phyloP scores from a whole-genome alignment of 2,797 vertebrate species.

The Ptychadena robeensis region DNA sequence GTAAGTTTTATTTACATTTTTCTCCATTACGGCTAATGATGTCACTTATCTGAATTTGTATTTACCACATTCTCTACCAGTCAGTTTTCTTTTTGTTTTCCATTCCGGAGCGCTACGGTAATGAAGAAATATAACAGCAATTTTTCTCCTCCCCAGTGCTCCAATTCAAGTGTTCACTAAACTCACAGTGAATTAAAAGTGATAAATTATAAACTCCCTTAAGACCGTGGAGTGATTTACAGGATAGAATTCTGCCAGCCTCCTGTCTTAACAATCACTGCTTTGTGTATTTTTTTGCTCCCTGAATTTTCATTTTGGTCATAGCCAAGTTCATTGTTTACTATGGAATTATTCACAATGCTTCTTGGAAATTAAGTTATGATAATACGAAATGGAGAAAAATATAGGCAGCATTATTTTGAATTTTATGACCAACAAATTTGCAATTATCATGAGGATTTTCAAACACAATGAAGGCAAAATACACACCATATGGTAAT shows the following conservation, averaged over 20 bases:
- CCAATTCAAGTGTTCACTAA: slow-evolving; percentile 58
- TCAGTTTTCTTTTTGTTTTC: slow-evolving; percentile 52
- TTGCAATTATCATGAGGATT: slow-evolving; percentile 3
- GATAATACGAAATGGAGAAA: neutral
- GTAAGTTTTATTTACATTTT: slow-evolving; percentile 67
- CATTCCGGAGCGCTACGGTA: slow-evolving; percentile 52
- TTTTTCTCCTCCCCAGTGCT: slow-evolving; percentile 64
- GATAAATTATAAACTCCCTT: slow-evolving; percentile 62
- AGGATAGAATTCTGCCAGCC: slow-evolving; percentile 22
- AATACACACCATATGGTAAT: neutral
- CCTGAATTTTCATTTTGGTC: slow-evolving; percentile 16
- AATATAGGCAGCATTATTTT: neutral
- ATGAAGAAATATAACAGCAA: slow-evolving; percentile 66
- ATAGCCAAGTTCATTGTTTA: slow-evolving; percentile 36
- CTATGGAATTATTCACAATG: slow-evolving; percentile 24
- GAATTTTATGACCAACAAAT: neutral
- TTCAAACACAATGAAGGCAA: neutral
- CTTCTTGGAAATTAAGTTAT: slow-evolving; percentile 21
- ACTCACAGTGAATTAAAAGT: slow-evolving; percentile 64
- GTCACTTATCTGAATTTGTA: slow-evolving; percentile 65
- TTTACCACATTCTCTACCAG: slow-evolving; percentile 60
- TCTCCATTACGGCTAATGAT: slow-evolving; percentile 67
- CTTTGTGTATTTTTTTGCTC: slow-evolving; percentile 9
- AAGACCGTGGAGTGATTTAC: slow-evolving; percentile 51
- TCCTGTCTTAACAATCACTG: slow-evolving; percentile 27